Evolutionary conservation across 2,888 invertebrate species (phyloP).

Genomic region (Torymus texanus): DNA sequence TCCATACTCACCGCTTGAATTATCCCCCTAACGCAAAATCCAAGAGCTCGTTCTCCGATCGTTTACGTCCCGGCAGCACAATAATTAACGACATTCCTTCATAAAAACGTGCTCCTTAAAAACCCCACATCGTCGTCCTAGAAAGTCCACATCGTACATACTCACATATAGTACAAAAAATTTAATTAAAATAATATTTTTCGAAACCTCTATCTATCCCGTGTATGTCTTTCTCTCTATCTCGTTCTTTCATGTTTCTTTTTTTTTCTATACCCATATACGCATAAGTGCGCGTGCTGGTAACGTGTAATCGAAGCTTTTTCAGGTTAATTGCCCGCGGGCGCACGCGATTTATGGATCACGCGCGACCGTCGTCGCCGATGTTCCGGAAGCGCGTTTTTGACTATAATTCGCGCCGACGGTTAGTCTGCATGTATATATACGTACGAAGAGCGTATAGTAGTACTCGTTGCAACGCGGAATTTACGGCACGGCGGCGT

Average conservation of each 20-base stretch:
- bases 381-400: neutral
- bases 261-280: too few species aligned
- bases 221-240: neutral
- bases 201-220: neutral
- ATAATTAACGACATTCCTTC: constrained; percentile 4
- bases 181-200: constrained; percentile 30
- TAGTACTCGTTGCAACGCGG: too few species aligned
- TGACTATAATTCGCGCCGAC: neutral
- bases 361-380: neutral
- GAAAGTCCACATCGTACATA: neutral
- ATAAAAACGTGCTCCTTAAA: neutral
- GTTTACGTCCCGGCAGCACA: too few species aligned
- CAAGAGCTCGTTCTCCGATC: too few species aligned
- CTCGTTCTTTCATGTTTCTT: too few species aligned
- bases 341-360: neutral
- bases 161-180: neutral
- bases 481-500: too few species aligned
- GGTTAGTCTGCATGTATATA: too few species aligned
- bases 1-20: too few species aligned
- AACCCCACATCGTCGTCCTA: neutral
- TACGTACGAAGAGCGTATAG: too few species aligned
- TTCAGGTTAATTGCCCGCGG: constrained; percentile 35
- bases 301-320: constrained; percentile 25
- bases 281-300: neutral
- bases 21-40: too few species aligned